Percentiles rank a stretch among this genome's conserved stretches.
phyloP scores from a whole-genome alignment of 2,888 invertebrate species.

The Hylaea fasciaria region DNA sequence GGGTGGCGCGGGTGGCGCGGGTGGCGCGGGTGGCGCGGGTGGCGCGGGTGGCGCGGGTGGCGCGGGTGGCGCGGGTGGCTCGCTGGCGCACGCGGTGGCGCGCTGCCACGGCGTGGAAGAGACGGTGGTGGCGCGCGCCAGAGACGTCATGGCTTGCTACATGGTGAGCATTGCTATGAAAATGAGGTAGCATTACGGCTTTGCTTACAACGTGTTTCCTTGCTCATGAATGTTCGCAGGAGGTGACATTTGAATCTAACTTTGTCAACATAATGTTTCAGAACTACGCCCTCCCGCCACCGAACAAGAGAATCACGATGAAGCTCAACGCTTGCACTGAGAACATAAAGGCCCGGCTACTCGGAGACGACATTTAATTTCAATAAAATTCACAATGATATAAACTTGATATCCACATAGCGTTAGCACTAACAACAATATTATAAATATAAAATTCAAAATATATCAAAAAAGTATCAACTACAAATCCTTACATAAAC shows the following conservation, averaged over 20 bases:
- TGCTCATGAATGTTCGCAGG: no score
- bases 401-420: constrained; percentile 54
- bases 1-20: constrained; percentile 86
- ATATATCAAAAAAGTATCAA: constrained; percentile 61
- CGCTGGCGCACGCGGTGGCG: constrained; percentile 89
- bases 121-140: constrained; percentile 81
- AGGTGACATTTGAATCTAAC: no score
- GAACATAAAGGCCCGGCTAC: constrained; percentile 65
- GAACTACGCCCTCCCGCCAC: constrained; percentile 66
- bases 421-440: constrained; percentile 63
- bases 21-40: constrained; percentile 87
- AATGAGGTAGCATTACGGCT: no score
- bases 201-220: no score
- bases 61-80: constrained; percentile 85
- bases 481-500: constrained; percentile 45
- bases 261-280: constrained; percentile 43
- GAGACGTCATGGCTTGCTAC: constrained; percentile 68
- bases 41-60: constrained; percentile 84
- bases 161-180: constrained; percentile 50
- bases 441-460: constrained; percentile 55
- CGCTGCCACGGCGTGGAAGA: constrained; percentile 83
- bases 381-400: constrained; percentile 59
- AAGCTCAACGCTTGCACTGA: constrained; percentile 63
- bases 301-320: constrained; percentile 62
- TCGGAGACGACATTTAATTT: constrained; percentile 71